Evolutionary conservation across 2,888 invertebrate genomes (phyloP), one percentile per base, ranked within the genome.

Genomic region (Zygogramma bicolorata): DNA sequence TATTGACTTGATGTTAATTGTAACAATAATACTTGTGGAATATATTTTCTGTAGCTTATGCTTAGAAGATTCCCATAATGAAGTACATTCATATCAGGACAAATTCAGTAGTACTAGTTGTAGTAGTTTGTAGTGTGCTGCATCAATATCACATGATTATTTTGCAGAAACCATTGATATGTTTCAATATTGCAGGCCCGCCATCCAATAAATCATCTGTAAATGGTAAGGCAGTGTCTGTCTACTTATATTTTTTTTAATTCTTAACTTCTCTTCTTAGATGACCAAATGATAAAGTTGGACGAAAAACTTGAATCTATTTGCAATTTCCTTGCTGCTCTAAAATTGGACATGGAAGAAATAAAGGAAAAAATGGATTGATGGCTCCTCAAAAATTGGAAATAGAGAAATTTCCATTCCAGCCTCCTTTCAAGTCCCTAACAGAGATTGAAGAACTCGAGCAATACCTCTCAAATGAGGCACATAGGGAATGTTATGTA

Each of bases 401-500:
- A 58, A 58, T 58, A 0, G 6, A 58, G 27, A 27, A 27, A 58
- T 29, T 29, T 25, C 29, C 58, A 58, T 58, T 58, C 13, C 58
- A 58, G 27, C 58, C 58, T 27, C 29, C 1, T 1, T 58, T 29
- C 4, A n/a, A 58, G 13, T 58, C 29, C 25, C 58, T 58, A 27
- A 29, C 58, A 7, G 58, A 58, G 15, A 58, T 29, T 25, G 58
- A 58, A 58, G 31, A 58, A 58, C 58, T 58, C 7, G 58, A 58
- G 27, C 2, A 58, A 58, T 58, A 58, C 25, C 58, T 58, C 2
- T 58, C 58, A 10, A 58, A 25, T 58, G 58, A 58, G 25, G 31
- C 25, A 27, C 31, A 58, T 27, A 58, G 58, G 27, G 27, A 58
- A 58, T 40, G 15, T 40, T 40, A 40, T 58, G 58, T 29, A 29